These are phyloP conservation scores for Macrosiphum euphorbiae DNA, from an alignment of 2,888 invertebrate species.

Conservation along the genomic window DNA sequence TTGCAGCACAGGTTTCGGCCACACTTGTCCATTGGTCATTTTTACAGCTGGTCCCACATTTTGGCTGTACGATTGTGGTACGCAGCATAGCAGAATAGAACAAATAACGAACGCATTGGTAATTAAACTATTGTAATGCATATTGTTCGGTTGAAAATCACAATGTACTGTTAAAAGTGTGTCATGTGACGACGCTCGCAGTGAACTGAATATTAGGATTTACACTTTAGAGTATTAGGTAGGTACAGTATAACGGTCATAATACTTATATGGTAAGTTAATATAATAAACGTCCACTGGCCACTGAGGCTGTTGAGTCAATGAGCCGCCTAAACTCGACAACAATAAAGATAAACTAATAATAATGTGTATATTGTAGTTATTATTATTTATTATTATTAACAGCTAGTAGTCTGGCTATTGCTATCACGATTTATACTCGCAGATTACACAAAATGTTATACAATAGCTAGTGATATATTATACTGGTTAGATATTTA, in stretches of 20 bases:
- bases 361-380: background rate
- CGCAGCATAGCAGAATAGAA: background rate
- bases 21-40: constrained; percentile 74
- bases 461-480: no score
- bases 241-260: background rate
- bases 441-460: no score
- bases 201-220: background rate
- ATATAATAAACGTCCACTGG: background rate
- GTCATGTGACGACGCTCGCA: background rate
- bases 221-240: background rate
- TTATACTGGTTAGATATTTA: no score
- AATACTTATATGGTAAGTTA: background rate
- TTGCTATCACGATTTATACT: background rate
- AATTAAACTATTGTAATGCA: background rate
- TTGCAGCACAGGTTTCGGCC: constrained; percentile 77
- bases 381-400: background rate
- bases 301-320: background rate
- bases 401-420: background rate
- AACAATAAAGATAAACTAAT: background rate
- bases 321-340: background rate
- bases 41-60: constrained; percentile 6
- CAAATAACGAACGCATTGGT: background rate
- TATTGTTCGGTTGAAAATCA: background rate
- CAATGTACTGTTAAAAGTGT: background rate
- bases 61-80: background rate